Base-by-base conservation (phyloP, 2,113 vertebrate species). In the Brachirus orientalis region DNA sequence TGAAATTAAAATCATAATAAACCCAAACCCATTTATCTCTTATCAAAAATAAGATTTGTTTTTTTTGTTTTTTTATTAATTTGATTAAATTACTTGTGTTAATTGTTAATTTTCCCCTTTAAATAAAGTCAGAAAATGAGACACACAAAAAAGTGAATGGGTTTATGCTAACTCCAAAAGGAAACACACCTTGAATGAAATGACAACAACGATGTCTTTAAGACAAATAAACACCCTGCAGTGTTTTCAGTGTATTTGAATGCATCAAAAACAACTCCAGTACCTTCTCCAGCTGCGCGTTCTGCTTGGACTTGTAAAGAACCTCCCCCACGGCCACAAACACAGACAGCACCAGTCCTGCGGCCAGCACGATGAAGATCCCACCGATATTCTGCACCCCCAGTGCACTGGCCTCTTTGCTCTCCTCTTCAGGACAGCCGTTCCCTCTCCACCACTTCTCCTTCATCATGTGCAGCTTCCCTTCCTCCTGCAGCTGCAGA, bases 391-490 rank as follows among this genome's bases (percentile, higher is more conserved):
- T 99, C 64, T 99, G 97, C 63, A 99, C 97, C 67, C 97, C 97
- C 36, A 99, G 93, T 40, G 97, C 97, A 73, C 97, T 99, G 77
- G 97, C 97, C 86, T 98, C 97, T 80, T 99, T 99, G 90, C 95
- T 98, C 75, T 99, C 97, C 78, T 99, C 97, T 83, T 99, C 97
- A 0, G 97, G 97, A 65, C 97, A 99, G 38, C 97, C 97, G 12
- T 99, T 99, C 47, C 97, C 97, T 54, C 97, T 63, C 97, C 97
- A 99, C 97, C 97, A 99, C 78, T 99, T 99, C 87, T 99, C 97
- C 86, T 99, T 99, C 97, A 98, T 99, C 97, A 99, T 98, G 83
- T 99, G 97, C 66, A 99, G 94, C 81, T 98, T 98, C 68, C 97
- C 97, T 79, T 98, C 97, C 76, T 99, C 97, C 85, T 99, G 97